Evolutionary conservation across 2,113 vertebrate genomes (phyloP).

Genomic region (Cygnus buccinator): DNA sequence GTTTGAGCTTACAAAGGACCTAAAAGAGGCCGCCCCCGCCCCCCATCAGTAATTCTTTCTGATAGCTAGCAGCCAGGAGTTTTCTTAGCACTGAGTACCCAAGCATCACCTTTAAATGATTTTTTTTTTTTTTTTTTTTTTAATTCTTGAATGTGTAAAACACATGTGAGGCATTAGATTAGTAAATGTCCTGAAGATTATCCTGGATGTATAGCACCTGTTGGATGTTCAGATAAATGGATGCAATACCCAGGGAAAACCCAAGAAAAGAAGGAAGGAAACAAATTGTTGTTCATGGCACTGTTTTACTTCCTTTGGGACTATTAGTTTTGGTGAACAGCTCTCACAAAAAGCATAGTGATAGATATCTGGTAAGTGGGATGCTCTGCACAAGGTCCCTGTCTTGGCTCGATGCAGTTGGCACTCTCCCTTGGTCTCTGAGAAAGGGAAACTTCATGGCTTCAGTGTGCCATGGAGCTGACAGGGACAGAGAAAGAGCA

Average conservation of each 20-base stretch:
- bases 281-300: background rate
- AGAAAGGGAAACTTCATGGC: background rate
- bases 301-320: background rate
- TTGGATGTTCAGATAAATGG: background rate
- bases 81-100: background rate
- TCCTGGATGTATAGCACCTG: background rate
- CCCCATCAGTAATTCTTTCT: background rate
- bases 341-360: background rate
- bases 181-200: background rate
- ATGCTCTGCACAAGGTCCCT: background rate
- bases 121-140: background rate
- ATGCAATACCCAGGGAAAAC: background rate
- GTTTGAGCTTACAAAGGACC: background rate
- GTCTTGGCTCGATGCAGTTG: background rate
- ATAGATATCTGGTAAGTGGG: background rate
- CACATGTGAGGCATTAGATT: background rate
- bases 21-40: background rate
- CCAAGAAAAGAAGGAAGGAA: background rate
- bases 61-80: background rate
- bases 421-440: background rate
- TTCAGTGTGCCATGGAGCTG: background rate
- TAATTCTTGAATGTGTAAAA: background rate
- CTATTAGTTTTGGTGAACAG: background rate
- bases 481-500: background rate
- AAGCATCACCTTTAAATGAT: background rate